A percentile compares a stretch with the other conserved stretches of the same genome.
Evolutionary conservation across 2,888 invertebrate genomes (phyloP).

Genomic region (Drosophila cyrtoloma): DNA sequence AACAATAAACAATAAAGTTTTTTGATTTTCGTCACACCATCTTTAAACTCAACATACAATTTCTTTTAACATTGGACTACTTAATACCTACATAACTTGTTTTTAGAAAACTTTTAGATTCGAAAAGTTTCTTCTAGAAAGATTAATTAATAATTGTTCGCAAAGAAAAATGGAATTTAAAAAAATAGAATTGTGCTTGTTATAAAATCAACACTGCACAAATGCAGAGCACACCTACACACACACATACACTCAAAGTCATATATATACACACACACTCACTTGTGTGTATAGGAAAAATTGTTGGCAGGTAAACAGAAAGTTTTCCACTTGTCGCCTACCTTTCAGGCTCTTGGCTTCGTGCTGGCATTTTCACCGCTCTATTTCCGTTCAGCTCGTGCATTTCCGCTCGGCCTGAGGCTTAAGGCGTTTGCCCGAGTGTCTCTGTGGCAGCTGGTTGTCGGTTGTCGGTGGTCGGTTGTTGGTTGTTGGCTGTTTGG

Average conservation of each 20-base stretch:
- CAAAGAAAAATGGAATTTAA: neutral
- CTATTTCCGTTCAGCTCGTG: constrained; percentile 66
- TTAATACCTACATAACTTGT: no score
- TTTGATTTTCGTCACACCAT: neutral
- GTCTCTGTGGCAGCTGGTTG: constrained; percentile 10
- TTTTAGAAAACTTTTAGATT: neutral
- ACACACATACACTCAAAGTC: neutral
- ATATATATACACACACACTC: neutral
- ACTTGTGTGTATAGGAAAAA: constrained; percentile 11
- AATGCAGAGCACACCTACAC: neutral
- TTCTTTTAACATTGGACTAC: neutral
- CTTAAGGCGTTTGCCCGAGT: constrained; percentile 52
- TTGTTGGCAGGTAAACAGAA: constrained; percentile 48
- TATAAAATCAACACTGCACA: neutral
- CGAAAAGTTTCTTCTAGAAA: neutral
- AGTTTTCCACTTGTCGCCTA: constrained; percentile 63
- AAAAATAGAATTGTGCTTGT: neutral
- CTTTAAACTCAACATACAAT: neutral
- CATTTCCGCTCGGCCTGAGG: constrained; percentile 57
- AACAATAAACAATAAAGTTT: neutral
- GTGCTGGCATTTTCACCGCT: constrained; percentile 59
- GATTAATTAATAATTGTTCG: neutral
- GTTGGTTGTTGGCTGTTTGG: constrained; percentile 4
- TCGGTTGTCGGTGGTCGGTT: neutral
- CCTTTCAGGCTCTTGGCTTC: constrained; percentile 35